phyloP scores from a whole-genome alignment of 2,888 invertebrate species.

The Odontothrips loti region DNA sequence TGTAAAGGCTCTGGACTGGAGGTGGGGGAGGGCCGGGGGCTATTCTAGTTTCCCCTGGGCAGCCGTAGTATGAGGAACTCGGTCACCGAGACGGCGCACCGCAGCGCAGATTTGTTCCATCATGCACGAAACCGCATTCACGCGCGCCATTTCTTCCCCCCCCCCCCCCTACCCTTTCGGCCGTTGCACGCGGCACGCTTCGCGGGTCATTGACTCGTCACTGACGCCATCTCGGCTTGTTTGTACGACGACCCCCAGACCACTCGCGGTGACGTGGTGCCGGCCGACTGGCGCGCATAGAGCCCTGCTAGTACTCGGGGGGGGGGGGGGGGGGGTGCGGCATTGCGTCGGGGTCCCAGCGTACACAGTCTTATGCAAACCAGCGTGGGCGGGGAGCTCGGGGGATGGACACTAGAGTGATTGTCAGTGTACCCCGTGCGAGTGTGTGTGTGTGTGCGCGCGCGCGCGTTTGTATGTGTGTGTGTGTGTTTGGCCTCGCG shows the following conservation, averaged over 20 bases:
- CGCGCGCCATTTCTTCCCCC: background rate
- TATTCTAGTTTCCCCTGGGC: too few species aligned
- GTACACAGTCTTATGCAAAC: slow-evolving; percentile 1
- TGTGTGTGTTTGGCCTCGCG: background rate
- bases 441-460: background rate
- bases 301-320: too few species aligned
- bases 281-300: too few species aligned
- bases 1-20: too few species aligned
- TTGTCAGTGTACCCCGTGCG: too few species aligned
- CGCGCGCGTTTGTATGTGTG: background rate
- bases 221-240: background rate
- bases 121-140: background rate
- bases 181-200: background rate
- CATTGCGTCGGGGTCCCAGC: background rate
- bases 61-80: background rate
- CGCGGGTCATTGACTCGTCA: background rate
- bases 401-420: too few species aligned
- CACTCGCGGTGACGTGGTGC: background rate
- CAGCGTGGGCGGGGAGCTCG: too few species aligned
- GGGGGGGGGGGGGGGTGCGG: background rate
- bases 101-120: too few species aligned
- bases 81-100: too few species aligned
- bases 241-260: background rate
- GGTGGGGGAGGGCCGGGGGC: too few species aligned
- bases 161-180: background rate